Evolutionary conservation across 2,888 invertebrate species (phyloP).

Genomic region (Pachymerium ferrugineum): DNA sequence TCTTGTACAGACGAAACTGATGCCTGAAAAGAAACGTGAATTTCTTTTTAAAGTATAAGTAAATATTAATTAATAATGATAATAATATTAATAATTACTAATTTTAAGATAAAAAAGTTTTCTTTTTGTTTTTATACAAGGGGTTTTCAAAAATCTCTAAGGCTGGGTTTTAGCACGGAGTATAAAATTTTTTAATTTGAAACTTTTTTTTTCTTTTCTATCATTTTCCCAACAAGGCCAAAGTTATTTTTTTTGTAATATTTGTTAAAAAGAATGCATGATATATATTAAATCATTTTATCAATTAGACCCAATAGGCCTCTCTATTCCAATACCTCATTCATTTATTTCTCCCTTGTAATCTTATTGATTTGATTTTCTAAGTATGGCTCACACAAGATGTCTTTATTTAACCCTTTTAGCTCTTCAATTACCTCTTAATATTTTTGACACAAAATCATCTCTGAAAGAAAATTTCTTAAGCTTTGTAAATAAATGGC

Average conservation of each 20-base stretch:
- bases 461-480: background rate
- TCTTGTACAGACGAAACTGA: constrained; percentile 24
- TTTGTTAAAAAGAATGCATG: constrained; percentile 1
- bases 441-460: background rate
- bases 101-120: constrained; percentile 3
- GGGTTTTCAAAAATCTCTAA: background rate
- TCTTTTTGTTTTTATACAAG: background rate
- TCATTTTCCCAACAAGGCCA: background rate
- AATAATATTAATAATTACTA: constrained; percentile 16
- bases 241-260: constrained; percentile 25
- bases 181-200: constrained; percentile 2
- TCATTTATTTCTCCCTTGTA: background rate
- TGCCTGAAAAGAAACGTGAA: constrained; percentile 26
- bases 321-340: background rate
- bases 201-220: background rate
- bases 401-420: background rate
- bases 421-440: too few relatives aligned
- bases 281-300: background rate
- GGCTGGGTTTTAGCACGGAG: constrained; percentile 16
- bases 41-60: background rate
- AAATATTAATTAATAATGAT: constrained; percentile 12
- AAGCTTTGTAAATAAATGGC: background rate
- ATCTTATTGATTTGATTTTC: constrained; percentile 13
- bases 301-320: background rate
- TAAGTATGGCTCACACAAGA: background rate